phyloP scores from a whole-genome alignment of 2,797 vertebrate genomes.

The Lepus townsendii region DNA sequence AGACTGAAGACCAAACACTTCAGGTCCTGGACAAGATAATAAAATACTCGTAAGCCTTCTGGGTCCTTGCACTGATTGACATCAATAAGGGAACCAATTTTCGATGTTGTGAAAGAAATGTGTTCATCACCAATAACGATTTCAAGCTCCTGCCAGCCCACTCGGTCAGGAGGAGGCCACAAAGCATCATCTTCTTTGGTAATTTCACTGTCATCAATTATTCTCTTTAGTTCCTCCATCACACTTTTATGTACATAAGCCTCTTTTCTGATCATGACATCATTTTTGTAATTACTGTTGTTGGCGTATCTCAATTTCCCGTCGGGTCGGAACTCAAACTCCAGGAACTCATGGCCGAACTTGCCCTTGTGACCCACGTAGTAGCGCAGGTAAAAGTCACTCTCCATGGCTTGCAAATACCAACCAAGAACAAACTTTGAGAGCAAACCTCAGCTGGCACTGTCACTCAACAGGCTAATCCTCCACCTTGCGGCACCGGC shows the following conservation, averaged over 20 bases:
- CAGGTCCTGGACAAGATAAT: constrained; percentile 99
- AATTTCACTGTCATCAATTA: constrained; percentile 99
- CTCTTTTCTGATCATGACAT: constrained; percentile 99
- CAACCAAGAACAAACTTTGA: neutral
- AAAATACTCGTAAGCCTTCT: constrained; percentile 98
- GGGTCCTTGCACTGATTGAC: constrained; percentile 99
- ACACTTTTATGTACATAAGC: constrained; percentile 97
- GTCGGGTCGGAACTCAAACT: constrained; percentile 98
- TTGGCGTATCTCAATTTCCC: constrained; percentile 97
- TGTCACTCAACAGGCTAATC: constrained; percentile 96
- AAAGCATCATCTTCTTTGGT: constrained; percentile 98
- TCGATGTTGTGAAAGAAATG: constrained; percentile 96
- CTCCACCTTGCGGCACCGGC: too few species aligned
- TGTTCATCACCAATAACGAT: too few species aligned
- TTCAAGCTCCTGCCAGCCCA: constrained; percentile 96
- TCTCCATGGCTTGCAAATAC: constrained; percentile 91
- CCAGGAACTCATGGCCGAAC: constrained; percentile 99
- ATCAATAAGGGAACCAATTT: constrained; percentile 98
- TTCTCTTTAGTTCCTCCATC: constrained; percentile 98
- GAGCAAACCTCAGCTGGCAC: constrained; percentile 92
- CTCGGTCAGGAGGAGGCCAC: constrained; percentile 97
- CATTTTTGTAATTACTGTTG: constrained; percentile 99
- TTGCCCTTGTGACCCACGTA: constrained; percentile 99
- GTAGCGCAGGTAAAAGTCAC: constrained; percentile 97
- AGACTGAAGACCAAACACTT: constrained; percentile 99